These are phyloP conservation scores for Python bivittatus DNA, from an alignment of 2,113 vertebrate species.

Conservation along the genomic window DNA sequence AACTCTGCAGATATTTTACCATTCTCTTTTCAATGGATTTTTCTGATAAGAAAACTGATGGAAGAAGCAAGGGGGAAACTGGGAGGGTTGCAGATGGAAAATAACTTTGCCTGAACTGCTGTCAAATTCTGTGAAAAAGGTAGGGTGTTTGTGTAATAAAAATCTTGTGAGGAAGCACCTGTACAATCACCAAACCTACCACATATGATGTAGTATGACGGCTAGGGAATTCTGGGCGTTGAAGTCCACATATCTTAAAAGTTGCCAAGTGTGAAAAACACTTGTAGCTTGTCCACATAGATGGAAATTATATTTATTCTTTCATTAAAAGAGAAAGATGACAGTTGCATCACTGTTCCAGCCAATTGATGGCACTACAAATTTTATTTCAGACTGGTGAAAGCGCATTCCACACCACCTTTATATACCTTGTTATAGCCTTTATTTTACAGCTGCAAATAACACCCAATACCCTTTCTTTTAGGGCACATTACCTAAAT, in stretches of 20 bases:
- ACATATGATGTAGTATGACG: background rate
- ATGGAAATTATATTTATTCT: background rate
- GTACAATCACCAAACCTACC: background rate
- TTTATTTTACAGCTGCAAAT: background rate
- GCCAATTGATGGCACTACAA: background rate
- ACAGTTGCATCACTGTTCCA: background rate
- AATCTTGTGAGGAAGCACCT: background rate
- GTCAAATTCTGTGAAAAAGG: background rate
- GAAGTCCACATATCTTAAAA: background rate
- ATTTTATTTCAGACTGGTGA: background rate
- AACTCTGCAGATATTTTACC: background rate
- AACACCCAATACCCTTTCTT: background rate
- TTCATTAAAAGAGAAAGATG: background rate
- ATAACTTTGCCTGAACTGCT: background rate
- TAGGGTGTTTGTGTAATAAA: background rate
- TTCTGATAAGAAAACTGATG: background rate
- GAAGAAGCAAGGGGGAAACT: background rate
- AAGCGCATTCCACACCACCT: background rate
- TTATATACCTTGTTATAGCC: too few species aligned
- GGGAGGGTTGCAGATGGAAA: background rate
- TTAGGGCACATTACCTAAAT: background rate
- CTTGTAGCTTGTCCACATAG: background rate
- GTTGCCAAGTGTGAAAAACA: background rate
- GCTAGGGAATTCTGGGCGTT: background rate
- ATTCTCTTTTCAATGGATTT: background rate